Base-by-base conservation (phyloP, 2,888 invertebrate genomes). In the Liodrosophila aerea region DNA sequence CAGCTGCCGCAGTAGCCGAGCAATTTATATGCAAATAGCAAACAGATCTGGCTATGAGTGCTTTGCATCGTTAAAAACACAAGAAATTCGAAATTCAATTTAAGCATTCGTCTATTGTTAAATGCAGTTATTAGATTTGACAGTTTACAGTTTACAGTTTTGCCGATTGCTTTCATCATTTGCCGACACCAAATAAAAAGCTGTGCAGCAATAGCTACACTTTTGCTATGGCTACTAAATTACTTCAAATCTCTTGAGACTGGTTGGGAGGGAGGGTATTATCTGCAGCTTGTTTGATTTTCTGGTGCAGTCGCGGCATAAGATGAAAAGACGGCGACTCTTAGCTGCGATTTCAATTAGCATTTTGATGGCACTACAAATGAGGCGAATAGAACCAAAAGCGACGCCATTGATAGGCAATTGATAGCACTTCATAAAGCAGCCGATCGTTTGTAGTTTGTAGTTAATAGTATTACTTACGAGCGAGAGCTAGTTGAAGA, bases 91-190 rank as follows among this genome's bases (percentile, higher is more conserved):
- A 71, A 22, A 68, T 85, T 85, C 72, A 85, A 83, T 81, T 76
- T 81, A 61, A 61, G 56, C 64, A 75, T 59, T 77, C 61, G 39
- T 61, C 63, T 41, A 73, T 83, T 81, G 85, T 78, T 73, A 66
- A 80, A 85, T 76, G 72, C 76, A 76, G 86, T 86, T 83, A 85
- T 83, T 85, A 83, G 80, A 86, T 78, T 86, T 85, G 86, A 85
- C 82, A 85, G 82, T 66, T 84, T 73, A 75, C 82, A 72, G 73
- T 62, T 47, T 27, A 40, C 8, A 40, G 40, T 12, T 22, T 41
- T 59, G 63, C 49, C 71, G 59, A 52, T 49, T 36, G 58, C 77
- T 85, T 80, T 85, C 73, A 76, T 52, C 56, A 49, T 39, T 16
- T 18, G 73, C 80, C 78, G 85, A 59, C 37, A 15, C 22, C 22